Base-by-base conservation (phyloP, 2,113 vertebrate species). In the Globicephala melas region DNA sequence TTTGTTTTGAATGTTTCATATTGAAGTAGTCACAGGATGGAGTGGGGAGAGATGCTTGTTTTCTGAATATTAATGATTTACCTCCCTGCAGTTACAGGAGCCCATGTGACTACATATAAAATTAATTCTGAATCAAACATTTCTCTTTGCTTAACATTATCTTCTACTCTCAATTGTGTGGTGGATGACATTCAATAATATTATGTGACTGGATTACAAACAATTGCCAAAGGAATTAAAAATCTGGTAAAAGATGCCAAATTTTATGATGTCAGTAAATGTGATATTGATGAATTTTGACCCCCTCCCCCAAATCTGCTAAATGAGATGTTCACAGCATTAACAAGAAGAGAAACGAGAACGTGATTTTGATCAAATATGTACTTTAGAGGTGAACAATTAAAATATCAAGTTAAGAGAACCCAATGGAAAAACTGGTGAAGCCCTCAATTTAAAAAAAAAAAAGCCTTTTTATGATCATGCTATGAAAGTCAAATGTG, bases 331-430 rank as follows among this genome's bases (percentile, higher is more conserved):
- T 60, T 92, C 23, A 87, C 1, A 85, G 71, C 8, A 93, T 76
- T 79, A 93, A 26, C 18, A 65, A 53, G 17, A 86, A 86, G 58
- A 92, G 8, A 87, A 88, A 60, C 36, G 23, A 91, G 14, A 67
- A 36, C 9, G 82, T 47, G 15, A 53, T 73, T 84, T 95, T 73
- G 55, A 89, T 25, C 26, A 89, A 73, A 84, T 62, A 20, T 21
- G 1, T 62, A 73, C 47, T 62, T 94, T 80, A 80, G 14, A 96
- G 28, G 15, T 47, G 15, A 89, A 33, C n/a, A 55, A 67, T 83
- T 83, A 70, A 62, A 95, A 89, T 47, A 85, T 92, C n/a, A 68
- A 83, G 9, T 73, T 53, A 81, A 94, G 50, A 93, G 28, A n/a
- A 62, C 2, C 5, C 50, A 76, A 4, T 81, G 60, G 62, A 23